Conservation (phyloP, 2,113 vertebrate species). For the Bolborhynchus lineola region DNA sequence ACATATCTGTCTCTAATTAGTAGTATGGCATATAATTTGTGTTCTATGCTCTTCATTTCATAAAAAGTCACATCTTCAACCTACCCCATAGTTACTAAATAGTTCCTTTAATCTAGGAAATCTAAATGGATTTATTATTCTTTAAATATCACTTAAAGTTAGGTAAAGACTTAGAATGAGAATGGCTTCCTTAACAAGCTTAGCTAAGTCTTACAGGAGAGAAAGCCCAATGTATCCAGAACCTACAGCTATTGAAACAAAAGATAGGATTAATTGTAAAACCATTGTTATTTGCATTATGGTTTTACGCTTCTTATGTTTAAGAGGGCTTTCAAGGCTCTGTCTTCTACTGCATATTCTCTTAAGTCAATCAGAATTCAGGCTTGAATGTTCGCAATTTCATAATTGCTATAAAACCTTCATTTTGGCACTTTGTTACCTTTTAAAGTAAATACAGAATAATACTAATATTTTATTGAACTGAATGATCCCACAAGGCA, state of each 20-base stretch:
- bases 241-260: neutral
- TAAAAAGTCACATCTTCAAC: conserved; percentile 8
- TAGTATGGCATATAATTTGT: conserved; percentile 31
- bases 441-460: conserved; percentile 28
- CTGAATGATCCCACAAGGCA: neutral
- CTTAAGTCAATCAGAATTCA: conserved; percentile 26
- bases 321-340: conserved; percentile 3
- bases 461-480: neutral
- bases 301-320: conserved; percentile 25
- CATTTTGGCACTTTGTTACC: neutral
- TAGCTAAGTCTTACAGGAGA: neutral
- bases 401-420: conserved; percentile 23
- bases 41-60: neutral
- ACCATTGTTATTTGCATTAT: conserved; percentile 31
- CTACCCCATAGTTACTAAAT: conserved; percentile 7
- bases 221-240: neutral
- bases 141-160: neutral
- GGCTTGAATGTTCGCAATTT: neutral
- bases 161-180: neutral
- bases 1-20: conserved; percentile 53
- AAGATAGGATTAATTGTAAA: conserved; percentile 41
- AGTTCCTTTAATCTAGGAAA: neutral
- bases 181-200: conserved; percentile 18
- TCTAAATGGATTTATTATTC: neutral
- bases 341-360: conserved; percentile 28